These are phyloP conservation scores for Cydia amplana DNA, from an alignment of 1,140 invertebrate species.

Conservation along the genomic window DNA sequence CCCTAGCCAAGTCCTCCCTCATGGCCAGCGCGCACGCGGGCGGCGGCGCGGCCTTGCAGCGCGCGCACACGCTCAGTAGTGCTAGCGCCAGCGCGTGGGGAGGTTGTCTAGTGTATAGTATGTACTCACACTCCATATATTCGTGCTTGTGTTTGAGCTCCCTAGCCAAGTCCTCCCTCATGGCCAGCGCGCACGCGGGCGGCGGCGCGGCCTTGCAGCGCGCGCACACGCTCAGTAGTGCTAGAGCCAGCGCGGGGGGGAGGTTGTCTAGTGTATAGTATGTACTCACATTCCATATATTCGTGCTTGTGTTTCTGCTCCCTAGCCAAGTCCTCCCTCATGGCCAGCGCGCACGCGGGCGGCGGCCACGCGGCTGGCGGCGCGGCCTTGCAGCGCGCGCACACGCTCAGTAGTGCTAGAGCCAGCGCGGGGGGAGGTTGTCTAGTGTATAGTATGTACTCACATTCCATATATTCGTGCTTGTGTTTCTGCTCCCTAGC, in stretches of 20 bases:
- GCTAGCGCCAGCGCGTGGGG: constrained; percentile 88
- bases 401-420: constrained; percentile 86
- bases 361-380: no score
- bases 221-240: constrained; percentile 88
- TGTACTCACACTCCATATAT: constrained; percentile 65
- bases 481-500: constrained; percentile 66
- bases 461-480: constrained; percentile 64
- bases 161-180: constrained; percentile 87
- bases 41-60: constrained; percentile 82
- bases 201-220: constrained; percentile 82
- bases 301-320: constrained; percentile 49
- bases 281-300: constrained; percentile 65
- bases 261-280: constrained; percentile 87
- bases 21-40: constrained; percentile 88
- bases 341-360: constrained; percentile 88
- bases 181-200: constrained; percentile 88
- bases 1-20: constrained; percentile 85
- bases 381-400: constrained; percentile 86
- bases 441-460: constrained; percentile 80
- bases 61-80: constrained; percentile 87
- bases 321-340: constrained; percentile 87
- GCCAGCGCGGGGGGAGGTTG: constrained; percentile 86
- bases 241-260: constrained; percentile 87
- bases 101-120: constrained; percentile 82
- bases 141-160: constrained; percentile 49